Evolutionary conservation across 2,113 vertebrate species (phyloP).

Genomic region (Callipepla squamata): DNA sequence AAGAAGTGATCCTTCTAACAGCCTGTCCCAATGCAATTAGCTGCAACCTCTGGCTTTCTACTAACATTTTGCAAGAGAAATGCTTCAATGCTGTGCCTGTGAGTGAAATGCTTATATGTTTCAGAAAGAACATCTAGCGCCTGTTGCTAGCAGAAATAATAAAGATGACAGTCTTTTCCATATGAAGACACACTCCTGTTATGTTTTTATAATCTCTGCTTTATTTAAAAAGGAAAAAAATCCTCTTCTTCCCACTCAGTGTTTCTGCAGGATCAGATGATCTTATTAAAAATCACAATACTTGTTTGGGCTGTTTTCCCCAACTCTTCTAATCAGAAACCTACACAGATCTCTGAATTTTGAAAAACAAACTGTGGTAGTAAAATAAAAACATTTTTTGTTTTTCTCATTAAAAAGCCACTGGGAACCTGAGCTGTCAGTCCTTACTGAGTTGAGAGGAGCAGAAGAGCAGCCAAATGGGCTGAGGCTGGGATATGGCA

Average conservation of each 20-base stretch:
- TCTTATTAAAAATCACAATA: background rate
- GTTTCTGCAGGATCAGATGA: background rate
- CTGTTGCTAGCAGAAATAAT: slow-evolving; percentile 54
- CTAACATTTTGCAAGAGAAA: background rate
- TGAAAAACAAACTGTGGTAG: background rate
- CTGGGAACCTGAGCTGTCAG: background rate
- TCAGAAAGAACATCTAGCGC: background rate
- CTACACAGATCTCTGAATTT: background rate
- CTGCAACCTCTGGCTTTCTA: background rate
- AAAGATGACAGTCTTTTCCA: slow-evolving; percentile 29
- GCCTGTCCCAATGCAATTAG: background rate
- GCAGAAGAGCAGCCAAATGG: background rate
- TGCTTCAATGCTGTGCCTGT: background rate
- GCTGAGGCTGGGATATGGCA: background rate
- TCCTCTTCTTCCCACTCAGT: background rate
- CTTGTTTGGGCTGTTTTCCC: background rate
- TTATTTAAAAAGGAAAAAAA: slow-evolving; percentile 51
- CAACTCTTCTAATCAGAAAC: background rate
- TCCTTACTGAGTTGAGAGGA: background rate
- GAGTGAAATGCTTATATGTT: background rate
- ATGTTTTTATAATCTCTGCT: slow-evolving; percentile 45
- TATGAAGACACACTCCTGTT: background rate
- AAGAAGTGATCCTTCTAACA: background rate
- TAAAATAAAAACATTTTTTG: background rate
- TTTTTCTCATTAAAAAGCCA: background rate